Base-by-base conservation (phyloP, 2,797 vertebrate species). In the Neopelma chrysocephalum region DNA sequence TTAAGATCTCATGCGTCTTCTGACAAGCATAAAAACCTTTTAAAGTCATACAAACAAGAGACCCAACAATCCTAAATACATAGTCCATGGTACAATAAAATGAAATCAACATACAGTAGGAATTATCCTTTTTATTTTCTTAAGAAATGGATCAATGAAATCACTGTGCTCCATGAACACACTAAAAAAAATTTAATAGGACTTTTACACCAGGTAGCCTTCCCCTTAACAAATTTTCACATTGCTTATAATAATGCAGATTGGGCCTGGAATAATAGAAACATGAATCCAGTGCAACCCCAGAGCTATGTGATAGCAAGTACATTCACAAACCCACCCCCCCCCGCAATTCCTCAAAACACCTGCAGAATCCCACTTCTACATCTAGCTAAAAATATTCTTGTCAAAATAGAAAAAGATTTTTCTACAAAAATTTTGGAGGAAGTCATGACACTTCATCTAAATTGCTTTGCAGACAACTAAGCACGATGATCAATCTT, bases 341-440 rank as follows among this genome's bases (percentile, higher is more conserved):
- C 32, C 51, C 31, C 11, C 21, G 32, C 19, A 51, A 0, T 29
- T 58, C 70, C 61, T 71, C 34, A 8, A 54, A 92, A 94, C 69
- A 56, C 56, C 58, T 61, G 68, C 90, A 62, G 51, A 73, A 50
- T 69, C 69, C 80, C 77, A 32, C 43, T 68, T 72, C 92, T 94
- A 90, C 77, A 36, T 40, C 89, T 82, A 94, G 70, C 89, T 95
- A 96, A 96, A 96, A 97, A 97, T 95, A 94, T 11, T 93, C 79
- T 70, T n/a, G 86, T 69, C 82, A 96, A 93, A 96, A 97, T 95
- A 97, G 92, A 97, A 97, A 96, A 96, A 89, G 70, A 89, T 88
- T 51, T 85, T 79, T 43, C 94, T 97, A 97, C 68, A 96, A 97
- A 97, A 96, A 31, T 31, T 4, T 23, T 0, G 51, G 50, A 70